Base-by-base conservation (phyloP, 2,888 invertebrate species). In the Oxycera nigricornis region DNA sequence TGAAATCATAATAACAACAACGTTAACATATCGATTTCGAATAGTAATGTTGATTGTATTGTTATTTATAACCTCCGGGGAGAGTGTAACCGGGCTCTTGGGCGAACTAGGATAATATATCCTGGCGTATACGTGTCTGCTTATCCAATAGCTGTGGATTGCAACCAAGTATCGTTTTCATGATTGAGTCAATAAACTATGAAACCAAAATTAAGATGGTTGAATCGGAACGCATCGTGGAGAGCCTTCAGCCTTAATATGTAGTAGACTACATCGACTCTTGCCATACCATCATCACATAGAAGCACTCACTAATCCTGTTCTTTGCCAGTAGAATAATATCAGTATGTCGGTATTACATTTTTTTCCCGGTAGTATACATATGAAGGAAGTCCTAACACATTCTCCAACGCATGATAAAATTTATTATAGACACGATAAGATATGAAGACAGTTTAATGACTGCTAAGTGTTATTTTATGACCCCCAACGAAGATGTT, bases 401-500 rank as follows among this genome's bases (percentile, higher is more conserved):
- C 46, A 11, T 46, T 46, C 17, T 46, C 6, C 17, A 39, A 62
- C 31, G 35, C 20, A 35, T 30, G 62, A 62, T 62, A 30, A 62
- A 62, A 30, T 62, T 62, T 62, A 62, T 62, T 35, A 26, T n/a
- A 35, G n/a, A 35, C 35, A 6, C 31, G 62, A 62, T 62, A 62
- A 62, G 62, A 62, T 62, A 62, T 39, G 35, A 35, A 31, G 62
- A 62, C 62, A 62, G 35, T 62, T 62, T 62, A 62, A 62, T 62
- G 62, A 62, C 62, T 31, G 39, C 62, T 62, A 62, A 62, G 62
- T 62, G 62, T 62, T 62, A 62, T 62, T 62, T 62, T 62, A 62
- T 62, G 20, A 62, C 35, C 35, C n/a, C 11, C 22, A 20, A 62
- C 31, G 35, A 55, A 55, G 55, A 62, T 62, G 39, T 35, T 31